phyloP scores from a whole-genome alignment of 2,888 invertebrate species.

The Heterodera filipjevi region DNA sequence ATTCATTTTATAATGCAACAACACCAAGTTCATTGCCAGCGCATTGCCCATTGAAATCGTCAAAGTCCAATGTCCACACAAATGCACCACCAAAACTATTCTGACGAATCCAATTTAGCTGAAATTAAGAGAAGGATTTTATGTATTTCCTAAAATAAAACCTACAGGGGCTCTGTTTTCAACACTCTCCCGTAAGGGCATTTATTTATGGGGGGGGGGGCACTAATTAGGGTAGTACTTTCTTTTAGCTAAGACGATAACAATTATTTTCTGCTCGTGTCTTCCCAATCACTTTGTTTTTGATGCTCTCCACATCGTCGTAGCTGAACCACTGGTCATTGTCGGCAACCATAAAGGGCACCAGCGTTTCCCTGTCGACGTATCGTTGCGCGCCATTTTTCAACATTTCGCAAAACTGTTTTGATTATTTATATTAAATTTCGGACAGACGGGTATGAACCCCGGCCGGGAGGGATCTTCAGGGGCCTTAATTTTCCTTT shows the following conservation, averaged over 20 bases:
- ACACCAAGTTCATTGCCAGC: constrained; percentile 26
- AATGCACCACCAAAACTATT: constrained; percentile 64
- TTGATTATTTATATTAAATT: too few relatives aligned
- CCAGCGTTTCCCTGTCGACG: constrained; percentile 73
- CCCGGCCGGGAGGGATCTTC: too few relatives aligned
- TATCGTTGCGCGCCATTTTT: constrained; percentile 80
- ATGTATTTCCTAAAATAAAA: background rate
- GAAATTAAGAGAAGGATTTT: constrained; percentile 12
- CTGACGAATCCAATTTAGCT: constrained; percentile 57
- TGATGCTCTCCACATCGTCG: constrained; percentile 83
- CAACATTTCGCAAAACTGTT: constrained; percentile 72
- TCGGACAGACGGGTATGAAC: too few relatives aligned
- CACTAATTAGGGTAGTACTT: background rate
- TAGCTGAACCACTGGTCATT: constrained; percentile 90
- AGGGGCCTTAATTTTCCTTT: too few relatives aligned
- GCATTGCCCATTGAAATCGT: constrained; percentile 64
- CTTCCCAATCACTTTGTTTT: constrained; percentile 74
- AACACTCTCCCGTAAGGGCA: too few relatives aligned
- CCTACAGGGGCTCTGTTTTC: too few relatives aligned
- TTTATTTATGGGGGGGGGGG: background rate
- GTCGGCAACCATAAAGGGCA: constrained; percentile 66
- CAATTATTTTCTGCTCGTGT: background rate
- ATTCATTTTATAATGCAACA: background rate
- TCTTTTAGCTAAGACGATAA: background rate
- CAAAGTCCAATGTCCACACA: constrained; percentile 65